Evolutionary conservation across 2,888 invertebrate genomes (phyloP).

Genomic region (Myopa tessellatipennis): DNA sequence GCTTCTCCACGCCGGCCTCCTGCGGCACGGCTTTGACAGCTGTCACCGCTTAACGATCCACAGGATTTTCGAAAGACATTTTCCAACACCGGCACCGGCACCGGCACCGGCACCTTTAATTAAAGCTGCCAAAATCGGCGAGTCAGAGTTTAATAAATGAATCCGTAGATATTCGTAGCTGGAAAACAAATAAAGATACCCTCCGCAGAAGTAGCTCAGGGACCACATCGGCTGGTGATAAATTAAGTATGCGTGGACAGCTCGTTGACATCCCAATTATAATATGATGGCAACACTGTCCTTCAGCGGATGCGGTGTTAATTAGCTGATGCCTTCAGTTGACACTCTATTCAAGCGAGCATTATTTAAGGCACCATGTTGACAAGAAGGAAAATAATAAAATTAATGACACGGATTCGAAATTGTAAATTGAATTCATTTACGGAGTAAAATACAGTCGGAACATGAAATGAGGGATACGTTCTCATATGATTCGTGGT

Average conservation of each 20-base stretch:
- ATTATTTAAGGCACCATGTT: no score
- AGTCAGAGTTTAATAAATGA: slow-evolving; percentile 47
- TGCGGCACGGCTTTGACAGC: slow-evolving; percentile 19
- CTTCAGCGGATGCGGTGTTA: slow-evolving; percentile 14
- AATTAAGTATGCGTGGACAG: slow-evolving; percentile 28
- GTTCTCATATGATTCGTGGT: no score
- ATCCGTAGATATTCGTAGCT: slow-evolving; percentile 35
- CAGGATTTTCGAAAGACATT: slow-evolving; percentile 40
- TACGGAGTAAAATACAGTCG: no score
- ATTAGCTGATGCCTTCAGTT: slow-evolving; percentile 9
- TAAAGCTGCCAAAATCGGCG: slow-evolving; percentile 41
- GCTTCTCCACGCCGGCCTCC: neutral
- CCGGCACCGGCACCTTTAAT: slow-evolving; percentile 39
- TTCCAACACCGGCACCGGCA: slow-evolving; percentile 5
- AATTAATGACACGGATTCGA: no score
- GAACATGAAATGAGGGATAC: no score
- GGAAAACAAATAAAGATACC: neutral
- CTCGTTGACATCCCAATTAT: slow-evolving; percentile 27
- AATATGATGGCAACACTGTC: neutral
- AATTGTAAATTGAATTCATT: no score
- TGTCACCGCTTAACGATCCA: slow-evolving; percentile 40
- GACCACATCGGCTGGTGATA: slow-evolving; percentile 17
- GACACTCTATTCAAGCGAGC: neutral
- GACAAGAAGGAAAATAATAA: no score
- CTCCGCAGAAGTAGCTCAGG: neutral